Evolutionary conservation across 1,140 invertebrate genomes (phyloP).

Genomic region (Diuraphis noxia): DNA sequence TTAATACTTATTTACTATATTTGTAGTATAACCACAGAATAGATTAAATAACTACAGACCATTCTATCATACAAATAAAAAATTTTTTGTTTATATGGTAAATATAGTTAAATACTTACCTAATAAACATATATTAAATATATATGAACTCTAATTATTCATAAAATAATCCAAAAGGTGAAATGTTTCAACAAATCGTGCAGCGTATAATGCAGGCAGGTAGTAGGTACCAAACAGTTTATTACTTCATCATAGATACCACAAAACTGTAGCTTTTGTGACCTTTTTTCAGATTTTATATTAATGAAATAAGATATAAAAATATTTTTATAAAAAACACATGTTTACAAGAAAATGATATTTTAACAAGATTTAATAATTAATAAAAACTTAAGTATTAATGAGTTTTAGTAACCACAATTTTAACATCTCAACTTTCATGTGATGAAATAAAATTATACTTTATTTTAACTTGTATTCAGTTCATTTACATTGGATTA

Average conservation of each 20-base stretch:
- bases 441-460: slow-evolving; percentile 6
- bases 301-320: background rate
- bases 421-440: background rate
- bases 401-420: background rate
- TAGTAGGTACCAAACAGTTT: background rate
- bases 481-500: slow-evolving; percentile 17
- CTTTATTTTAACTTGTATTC: background rate
- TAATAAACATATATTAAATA: too few relatives aligned
- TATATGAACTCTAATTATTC: too few relatives aligned
- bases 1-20: too few relatives aligned
- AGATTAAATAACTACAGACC: too few relatives aligned
- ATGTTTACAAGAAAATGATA: slow-evolving; percentile 4
- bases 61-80: too few relatives aligned
- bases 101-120: too few relatives aligned
- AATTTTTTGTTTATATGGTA: too few relatives aligned
- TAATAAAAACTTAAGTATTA: background rate
- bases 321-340: slow-evolving; percentile 8
- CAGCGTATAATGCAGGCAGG: background rate
- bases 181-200: background rate
- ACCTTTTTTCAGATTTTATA: background rate
- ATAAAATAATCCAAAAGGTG: background rate
- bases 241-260: background rate
- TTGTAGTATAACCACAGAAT: too few relatives aligned
- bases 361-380: background rate
- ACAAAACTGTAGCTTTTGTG: background rate